A percentile compares a stretch with the other conserved stretches of the same genome.
Conservation (phyloP, 2,797 vertebrate genomes). For the Anguilla marmorata region DNA sequence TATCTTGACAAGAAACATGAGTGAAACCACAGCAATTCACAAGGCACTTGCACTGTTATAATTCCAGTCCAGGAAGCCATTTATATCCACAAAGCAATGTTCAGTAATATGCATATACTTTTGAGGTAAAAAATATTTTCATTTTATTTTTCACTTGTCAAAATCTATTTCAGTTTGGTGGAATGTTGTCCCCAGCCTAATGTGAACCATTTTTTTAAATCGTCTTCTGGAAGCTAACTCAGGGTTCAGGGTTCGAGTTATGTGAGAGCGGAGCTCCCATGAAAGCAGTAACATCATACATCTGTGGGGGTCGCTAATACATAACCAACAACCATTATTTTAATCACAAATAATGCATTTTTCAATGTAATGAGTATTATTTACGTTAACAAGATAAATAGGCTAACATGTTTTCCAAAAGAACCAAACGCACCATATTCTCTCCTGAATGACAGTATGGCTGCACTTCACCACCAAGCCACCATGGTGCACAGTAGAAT, state of each 20-base stretch:
- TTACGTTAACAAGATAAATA: too few relatives aligned
- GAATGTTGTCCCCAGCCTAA: background rate
- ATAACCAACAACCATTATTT: too few relatives aligned
- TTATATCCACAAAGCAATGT: background rate
- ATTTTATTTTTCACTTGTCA: background rate
- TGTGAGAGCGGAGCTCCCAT: too few relatives aligned
- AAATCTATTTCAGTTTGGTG: background rate
- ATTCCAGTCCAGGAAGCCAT: background rate
- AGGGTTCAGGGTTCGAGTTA: background rate
- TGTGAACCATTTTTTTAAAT: background rate
- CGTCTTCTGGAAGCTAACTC: background rate
- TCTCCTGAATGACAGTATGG: too few relatives aligned
- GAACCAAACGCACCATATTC: too few relatives aligned
- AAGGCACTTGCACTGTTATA: background rate
- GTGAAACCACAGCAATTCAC: background rate
- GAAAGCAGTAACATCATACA: too few relatives aligned
- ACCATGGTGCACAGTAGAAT: too few relatives aligned
- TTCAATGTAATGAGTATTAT: too few relatives aligned
- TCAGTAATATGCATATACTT: background rate
- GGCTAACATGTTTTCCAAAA: too few relatives aligned
- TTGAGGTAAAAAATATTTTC: background rate
- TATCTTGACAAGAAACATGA: background rate
- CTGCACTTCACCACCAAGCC: too few relatives aligned
- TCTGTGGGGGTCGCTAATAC: too few relatives aligned
- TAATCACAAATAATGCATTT: too few relatives aligned